Percentiles rank a stretch among this genome's conserved stretches.
These are phyloP conservation scores for Colossoma macropomum DNA, from an alignment of 2,113 vertebrate genomes.

Conservation along the genomic window DNA sequence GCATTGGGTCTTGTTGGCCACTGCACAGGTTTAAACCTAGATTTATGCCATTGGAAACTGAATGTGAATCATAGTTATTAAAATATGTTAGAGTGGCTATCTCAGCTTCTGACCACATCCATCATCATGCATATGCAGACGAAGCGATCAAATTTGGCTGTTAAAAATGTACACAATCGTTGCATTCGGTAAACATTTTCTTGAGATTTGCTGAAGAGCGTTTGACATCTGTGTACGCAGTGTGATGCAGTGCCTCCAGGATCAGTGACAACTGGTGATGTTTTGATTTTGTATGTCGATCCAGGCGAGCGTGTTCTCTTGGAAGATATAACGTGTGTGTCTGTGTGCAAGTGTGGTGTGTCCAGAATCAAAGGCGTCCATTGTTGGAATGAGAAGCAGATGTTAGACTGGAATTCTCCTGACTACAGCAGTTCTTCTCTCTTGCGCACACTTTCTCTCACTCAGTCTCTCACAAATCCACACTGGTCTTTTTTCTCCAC, in stretches of 20 bases:
- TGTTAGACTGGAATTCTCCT: conserved; percentile 85
- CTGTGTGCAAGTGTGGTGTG: conserved; percentile 43
- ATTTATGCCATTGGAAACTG: too few species aligned
- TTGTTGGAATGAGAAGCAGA: conserved; percentile 93
- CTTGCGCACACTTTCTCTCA: conserved; percentile 51
- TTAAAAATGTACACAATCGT: background rate
- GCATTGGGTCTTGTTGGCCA: too few species aligned
- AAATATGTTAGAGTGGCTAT: background rate
- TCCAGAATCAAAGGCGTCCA: conserved; percentile 78
- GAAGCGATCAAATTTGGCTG: background rate
- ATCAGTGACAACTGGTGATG: background rate
- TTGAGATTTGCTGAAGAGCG: background rate
- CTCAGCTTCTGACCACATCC: background rate
- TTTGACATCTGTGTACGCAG: background rate
- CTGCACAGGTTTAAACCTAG: too few species aligned
- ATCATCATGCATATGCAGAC: background rate
- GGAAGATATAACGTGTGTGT: conserved; percentile 23
- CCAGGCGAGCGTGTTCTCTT: conserved; percentile 4
- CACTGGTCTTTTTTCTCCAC: conserved; percentile 31
- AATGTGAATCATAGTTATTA: background rate
- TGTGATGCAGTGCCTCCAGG: background rate
- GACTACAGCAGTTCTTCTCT: conserved; percentile 80
- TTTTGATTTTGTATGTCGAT: background rate
- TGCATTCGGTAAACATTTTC: background rate
- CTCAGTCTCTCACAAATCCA: conserved; percentile 29